phyloP scores from a whole-genome alignment of 2,888 invertebrate genomes.

The Acanthoscelides obtectus region DNA sequence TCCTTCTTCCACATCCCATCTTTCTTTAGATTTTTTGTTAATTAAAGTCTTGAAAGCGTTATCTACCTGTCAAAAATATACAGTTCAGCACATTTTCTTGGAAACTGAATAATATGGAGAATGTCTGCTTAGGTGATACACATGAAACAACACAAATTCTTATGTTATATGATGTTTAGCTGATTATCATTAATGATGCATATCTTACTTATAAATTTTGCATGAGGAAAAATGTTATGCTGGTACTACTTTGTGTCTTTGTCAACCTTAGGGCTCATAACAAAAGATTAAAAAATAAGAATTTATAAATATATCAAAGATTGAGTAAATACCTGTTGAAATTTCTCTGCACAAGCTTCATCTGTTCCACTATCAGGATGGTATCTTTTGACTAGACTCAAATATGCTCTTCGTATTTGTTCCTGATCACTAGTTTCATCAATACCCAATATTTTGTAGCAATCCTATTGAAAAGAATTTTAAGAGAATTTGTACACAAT shows the following conservation, averaged over 20 bases:
- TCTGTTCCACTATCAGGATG: slow-evolving; percentile 78
- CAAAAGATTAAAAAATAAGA: too few species aligned
- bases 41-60: slow-evolving; percentile 68
- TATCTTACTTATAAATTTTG: too few species aligned
- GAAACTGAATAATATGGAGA: too few species aligned
- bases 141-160: too few species aligned
- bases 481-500: slow-evolving; percentile 1
- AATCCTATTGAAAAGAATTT: slow-evolving; percentile 52
- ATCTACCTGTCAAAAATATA: slow-evolving; percentile 52
- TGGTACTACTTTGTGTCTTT: too few species aligned
- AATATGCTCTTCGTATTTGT: slow-evolving; percentile 65
- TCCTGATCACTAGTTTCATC: slow-evolving; percentile 66
- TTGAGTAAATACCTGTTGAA: slow-evolving; percentile 56
- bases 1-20: slow-evolving; percentile 50
- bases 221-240: too few species aligned
- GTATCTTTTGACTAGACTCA: slow-evolving; percentile 71
- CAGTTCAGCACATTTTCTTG: not conserved
- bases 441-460: slow-evolving; percentile 63
- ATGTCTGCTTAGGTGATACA: too few species aligned
- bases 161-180: too few species aligned
- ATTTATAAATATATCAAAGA: not conserved
- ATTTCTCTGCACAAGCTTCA: slow-evolving; percentile 68
- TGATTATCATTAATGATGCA: too few species aligned
- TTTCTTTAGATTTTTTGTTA: slow-evolving; percentile 61
- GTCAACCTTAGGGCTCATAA: too few species aligned